phyloP scores from a whole-genome alignment of 2,888 invertebrate species.

The Amiota communis region DNA sequence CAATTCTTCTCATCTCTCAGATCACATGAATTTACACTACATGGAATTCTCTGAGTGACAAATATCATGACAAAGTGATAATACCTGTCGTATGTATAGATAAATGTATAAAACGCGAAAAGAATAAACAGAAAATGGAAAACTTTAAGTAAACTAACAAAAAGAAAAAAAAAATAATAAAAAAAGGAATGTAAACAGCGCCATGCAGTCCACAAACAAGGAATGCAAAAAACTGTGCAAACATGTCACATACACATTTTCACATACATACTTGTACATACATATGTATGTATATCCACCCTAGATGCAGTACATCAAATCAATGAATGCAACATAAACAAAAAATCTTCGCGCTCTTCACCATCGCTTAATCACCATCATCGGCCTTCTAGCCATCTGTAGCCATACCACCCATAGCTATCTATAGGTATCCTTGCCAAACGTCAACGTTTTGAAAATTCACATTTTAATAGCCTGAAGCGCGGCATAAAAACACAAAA shows the following conservation, averaged over 20 bases:
- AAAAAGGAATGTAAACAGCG: slow-evolving; percentile 8
- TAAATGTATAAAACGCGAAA: not conserved
- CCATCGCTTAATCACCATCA: not conserved
- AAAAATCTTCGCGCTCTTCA: not conserved
- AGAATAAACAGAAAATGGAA: not conserved
- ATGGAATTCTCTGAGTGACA: slow-evolving; percentile 9
- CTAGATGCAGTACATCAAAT: slow-evolving; percentile 22
- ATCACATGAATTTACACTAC: too few relatives aligned
- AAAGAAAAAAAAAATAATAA: not conserved
- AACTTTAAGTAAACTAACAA: not conserved
- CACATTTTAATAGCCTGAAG: slow-evolving; percentile 26
- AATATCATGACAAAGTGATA: not conserved
- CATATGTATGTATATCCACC: not conserved
- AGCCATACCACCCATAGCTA: too few relatives aligned
- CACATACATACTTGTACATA: not conserved
- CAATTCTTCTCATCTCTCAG: too few relatives aligned
- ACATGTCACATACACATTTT: slow-evolving; percentile 22
- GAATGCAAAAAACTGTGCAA: slow-evolving; percentile 24
- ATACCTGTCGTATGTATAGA: not conserved
- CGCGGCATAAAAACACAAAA: slow-evolving; percentile 25
- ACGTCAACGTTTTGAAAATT: slow-evolving; percentile 35
- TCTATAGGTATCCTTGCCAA: not conserved
- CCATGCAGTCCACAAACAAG: slow-evolving; percentile 21
- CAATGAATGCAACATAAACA: slow-evolving; percentile 22
- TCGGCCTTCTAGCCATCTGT: too few relatives aligned